Evolutionary conservation across 2,888 invertebrate genomes (phyloP).

Genomic region (Drosophila buzzatii): DNA sequence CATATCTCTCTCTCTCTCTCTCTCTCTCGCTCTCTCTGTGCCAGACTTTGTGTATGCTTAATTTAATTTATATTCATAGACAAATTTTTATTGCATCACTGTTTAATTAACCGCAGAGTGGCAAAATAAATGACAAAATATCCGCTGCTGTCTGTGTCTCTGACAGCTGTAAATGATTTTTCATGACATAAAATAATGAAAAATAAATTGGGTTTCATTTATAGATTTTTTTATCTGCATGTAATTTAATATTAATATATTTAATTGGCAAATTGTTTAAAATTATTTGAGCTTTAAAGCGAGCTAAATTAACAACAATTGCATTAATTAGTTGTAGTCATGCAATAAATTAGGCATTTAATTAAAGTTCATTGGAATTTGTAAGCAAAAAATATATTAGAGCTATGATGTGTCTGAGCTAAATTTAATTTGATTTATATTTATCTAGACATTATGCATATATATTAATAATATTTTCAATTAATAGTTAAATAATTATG

Average conservation of each 20-base stretch:
- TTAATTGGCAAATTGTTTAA: background rate
- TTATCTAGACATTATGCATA: too few relatives aligned
- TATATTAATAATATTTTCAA: too few relatives aligned
- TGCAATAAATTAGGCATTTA: background rate
- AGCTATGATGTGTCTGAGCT: too few relatives aligned
- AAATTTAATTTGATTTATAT: too few relatives aligned
- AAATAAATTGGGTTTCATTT: background rate
- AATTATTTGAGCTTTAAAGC: constrained; percentile 1
- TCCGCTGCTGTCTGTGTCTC: background rate
- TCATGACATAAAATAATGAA: constrained; percentile 1
- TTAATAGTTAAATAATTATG: too few relatives aligned
- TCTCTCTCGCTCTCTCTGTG: background rate
- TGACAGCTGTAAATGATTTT: constrained; percentile 11
- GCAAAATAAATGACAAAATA: constrained; percentile 4
- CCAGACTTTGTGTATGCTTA: background rate
- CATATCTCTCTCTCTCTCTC: background rate
- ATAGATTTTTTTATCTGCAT: background rate
- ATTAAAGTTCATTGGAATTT: background rate
- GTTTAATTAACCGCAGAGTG: constrained; percentile 14
- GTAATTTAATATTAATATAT: constrained; percentile 2
- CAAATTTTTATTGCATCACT: background rate
- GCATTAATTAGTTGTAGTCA: constrained; percentile 3
- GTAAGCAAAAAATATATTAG: background rate
- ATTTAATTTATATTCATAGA: constrained; percentile 1
- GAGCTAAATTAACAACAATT: background rate